Evolutionary conservation across 37 sponge, comb jelly and placozoan genomes (phyloP), one percentile per base, ranked within the genome.

Genomic region (Geodia barretti): DNA sequence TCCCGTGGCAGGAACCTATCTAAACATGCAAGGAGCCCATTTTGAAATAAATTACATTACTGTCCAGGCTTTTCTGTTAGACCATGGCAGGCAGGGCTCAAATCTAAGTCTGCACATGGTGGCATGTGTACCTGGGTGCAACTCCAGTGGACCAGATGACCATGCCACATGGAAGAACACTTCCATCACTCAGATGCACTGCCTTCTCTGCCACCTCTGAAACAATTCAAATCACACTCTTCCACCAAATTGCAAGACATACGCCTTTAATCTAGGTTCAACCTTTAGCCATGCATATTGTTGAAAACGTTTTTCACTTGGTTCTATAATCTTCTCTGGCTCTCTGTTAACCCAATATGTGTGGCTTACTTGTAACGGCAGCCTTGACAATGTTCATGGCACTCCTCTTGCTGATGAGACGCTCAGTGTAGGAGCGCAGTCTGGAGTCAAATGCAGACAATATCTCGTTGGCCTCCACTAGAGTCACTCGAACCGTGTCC

Each of bases 131-230:
- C 95, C 96, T 82, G 30, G 96, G 88, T n/a, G 96, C 90, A 14
- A 95, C 28, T 25, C 96, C 96, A 61, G 96, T 86, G 34, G 96
- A 90, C 96, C 96, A 95, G 0, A 95, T 90, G 38, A 87, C 88
- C 76, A 95, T 79, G 1, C 96, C 96, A 92, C 91, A 92, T 1
- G 88, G 79, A 0, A 95, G 58, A 1, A 23, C 33, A 0, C 38
- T 30, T 0, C 91, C 88, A 81, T 86, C 76, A 32, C 66, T 75
- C 35, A 95, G 70, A 36, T 21, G 72, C 26, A 92, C 79, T 2
- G 70, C 20, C 2, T 37, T 87, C 0, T 47, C 58, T 39, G 78
- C 79, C 70, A 95, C 94, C 62, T 89, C 93, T 79, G 42, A 24
- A 34, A 7, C 28, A 1, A 21, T 70, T 23, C n/a, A n/a, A n/a